Conservation (phyloP, 2,113 vertebrate genomes). For the Pholis gunnellus region DNA sequence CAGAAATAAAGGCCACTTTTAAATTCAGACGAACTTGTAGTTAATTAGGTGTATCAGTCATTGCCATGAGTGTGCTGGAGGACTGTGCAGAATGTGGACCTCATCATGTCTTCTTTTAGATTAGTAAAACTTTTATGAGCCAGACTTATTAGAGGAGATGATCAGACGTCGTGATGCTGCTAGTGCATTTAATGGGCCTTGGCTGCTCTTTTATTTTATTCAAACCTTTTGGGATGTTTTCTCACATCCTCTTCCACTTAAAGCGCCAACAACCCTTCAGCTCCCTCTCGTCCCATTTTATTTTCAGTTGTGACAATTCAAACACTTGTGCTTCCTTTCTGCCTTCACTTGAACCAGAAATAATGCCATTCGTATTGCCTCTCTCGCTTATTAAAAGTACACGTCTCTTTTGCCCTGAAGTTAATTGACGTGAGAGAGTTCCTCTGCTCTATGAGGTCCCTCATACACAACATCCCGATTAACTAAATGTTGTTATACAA, state of each 20-base stretch:
- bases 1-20: conserved; percentile 4
- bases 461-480: background rate
- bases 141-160: conserved; percentile 20
- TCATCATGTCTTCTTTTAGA: conserved; percentile 44
- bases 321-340: background rate
- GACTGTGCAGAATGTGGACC: conserved; percentile 15
- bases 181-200: background rate
- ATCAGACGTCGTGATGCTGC: conserved; percentile 8
- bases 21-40: conserved; percentile 26
- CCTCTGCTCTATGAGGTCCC: background rate
- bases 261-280: background rate
- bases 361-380: conserved; percentile 3
- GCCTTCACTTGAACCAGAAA: conserved; percentile 9
- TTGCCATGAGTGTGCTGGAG: conserved; percentile 24
- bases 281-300: background rate
- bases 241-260: background rate
- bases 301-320: conserved; percentile 17
- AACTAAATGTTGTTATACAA: background rate
- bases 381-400: background rate
- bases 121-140: conserved; percentile 55
- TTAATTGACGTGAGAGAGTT: background rate
- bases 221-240: background rate
- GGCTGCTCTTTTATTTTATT: conserved; percentile 18
- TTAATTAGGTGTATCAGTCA: conserved; percentile 52
- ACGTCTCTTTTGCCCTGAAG: background rate